These are phyloP conservation scores for Hirtodrosophila trivittata DNA, from an alignment of 2,888 invertebrate genomes.

Conservation along the genomic window DNA sequence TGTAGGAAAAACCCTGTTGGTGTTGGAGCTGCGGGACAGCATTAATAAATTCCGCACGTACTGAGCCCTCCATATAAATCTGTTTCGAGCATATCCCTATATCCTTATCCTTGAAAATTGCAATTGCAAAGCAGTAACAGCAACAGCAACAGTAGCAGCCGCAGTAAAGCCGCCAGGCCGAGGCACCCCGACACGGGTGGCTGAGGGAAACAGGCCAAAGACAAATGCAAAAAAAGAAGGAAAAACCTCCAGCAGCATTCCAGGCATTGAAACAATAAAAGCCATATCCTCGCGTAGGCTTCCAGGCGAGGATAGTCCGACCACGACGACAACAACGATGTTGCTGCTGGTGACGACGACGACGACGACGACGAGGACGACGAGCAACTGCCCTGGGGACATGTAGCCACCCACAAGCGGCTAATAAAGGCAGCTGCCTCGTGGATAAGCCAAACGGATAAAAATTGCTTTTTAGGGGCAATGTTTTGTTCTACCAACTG, in stretches of 20 bases:
- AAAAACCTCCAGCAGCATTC: conserved; percentile 37
- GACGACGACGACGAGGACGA: conserved; percentile 26
- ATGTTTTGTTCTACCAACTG: conserved; percentile 63
- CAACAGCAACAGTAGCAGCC: conserved; percentile 24
- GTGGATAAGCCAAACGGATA: conserved; percentile 69
- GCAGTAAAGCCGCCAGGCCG: conserved; percentile 3
- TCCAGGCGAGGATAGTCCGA: conserved; percentile 48
- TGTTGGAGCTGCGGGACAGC: conserved; percentile 27
- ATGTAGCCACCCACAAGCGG: conserved; percentile 52
- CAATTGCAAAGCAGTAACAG: conserved; percentile 65
- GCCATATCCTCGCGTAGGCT: conserved; percentile 48
- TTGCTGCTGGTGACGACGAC: no score
- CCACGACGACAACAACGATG: conserved; percentile 19
- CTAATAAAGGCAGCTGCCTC: conserved; percentile 55
- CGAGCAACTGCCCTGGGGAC: conserved; percentile 54
- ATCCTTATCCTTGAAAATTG: conserved; percentile 80
- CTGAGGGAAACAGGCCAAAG: conserved; percentile 14
- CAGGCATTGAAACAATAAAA: conserved; percentile 61
- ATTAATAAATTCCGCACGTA: conserved; percentile 78
- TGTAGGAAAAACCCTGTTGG: conserved; percentile 5
- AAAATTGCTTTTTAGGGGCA: conserved; percentile 66
- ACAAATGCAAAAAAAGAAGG: conserved; percentile 31
- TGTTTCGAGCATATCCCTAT: conserved; percentile 71
- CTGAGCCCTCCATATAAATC: conserved; percentile 70
- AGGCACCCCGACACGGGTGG: no score